Conservation (phyloP, 1,140 invertebrate genomes). For the Magallana ariakensis region DNA sequence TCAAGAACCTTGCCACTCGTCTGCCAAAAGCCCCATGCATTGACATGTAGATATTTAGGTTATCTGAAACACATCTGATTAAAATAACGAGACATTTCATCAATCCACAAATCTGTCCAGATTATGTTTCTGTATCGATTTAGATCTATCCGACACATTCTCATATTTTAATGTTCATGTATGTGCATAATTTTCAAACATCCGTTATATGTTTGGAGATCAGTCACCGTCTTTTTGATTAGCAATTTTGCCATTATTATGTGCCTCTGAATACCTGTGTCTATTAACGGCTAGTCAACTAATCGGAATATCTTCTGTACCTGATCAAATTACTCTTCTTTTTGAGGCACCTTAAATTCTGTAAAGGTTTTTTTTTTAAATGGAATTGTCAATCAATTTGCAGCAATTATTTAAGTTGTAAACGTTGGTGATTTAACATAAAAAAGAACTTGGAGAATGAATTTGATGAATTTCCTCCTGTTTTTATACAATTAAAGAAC, state of each 20-base stretch:
- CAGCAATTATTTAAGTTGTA: constrained; percentile 1
- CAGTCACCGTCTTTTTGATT: not conserved
- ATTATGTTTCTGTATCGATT: not conserved
- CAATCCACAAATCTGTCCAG: too few relatives aligned
- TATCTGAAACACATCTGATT: constrained; percentile 18
- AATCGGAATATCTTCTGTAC: constrained; percentile 11
- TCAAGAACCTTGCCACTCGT: not conserved
- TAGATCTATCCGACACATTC: not conserved
- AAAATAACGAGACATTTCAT: not conserved
- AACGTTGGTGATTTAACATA: not conserved
- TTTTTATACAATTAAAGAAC: not conserved
- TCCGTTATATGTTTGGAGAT: not conserved
- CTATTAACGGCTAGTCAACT: not conserved
- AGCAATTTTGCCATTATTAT: not conserved
- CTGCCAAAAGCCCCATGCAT: not conserved
- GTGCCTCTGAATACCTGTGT: not conserved
- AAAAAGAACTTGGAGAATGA: not conserved
- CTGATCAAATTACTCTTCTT: constrained; percentile 14
- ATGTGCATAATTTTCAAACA: constrained; percentile 7
- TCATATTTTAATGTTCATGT: not conserved
- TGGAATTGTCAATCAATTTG: constrained; percentile 29
- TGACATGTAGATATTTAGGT: not conserved
- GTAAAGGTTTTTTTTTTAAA: not conserved
- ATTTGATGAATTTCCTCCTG: not conserved
- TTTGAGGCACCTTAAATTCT: not conserved